Evolutionary conservation across 2,888 invertebrate genomes (phyloP), one percentile per base, ranked within the genome.

Genomic region (Craniophora ligustri): DNA sequence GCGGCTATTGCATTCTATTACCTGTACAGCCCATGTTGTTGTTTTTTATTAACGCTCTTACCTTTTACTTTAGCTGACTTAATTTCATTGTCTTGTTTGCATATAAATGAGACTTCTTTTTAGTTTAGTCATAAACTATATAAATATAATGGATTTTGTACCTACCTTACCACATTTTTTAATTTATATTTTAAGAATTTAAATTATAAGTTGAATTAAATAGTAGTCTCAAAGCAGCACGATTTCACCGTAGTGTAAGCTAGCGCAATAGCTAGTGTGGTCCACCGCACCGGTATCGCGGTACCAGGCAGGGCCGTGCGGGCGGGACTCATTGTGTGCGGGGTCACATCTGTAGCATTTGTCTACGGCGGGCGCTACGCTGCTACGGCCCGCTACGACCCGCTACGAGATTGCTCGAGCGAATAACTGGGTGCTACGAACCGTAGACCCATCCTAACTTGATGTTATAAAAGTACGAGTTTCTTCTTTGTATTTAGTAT

Each of bases 351-450:
- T 61, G 76, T 55, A 51, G 56, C 54, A 54, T 62, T 65, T 45
- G 59, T 66, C 67, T 67, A 72, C 65, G 61, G 44, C 32, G 63
- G 39, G 38, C 67, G 58, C 44, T 47, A 63, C 65, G 59, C 62
- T 44, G 65, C 47, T 56, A 70, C 31, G 32, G 10, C n/a, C n/a
- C 3, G 67, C 77, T 64, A 65, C 66, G 64, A 32, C 40, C 32
- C 39, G 68, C 68, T 72, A 67, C 76, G 67, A 28, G 61, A 15
- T 54, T 69, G 63, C 41, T 64, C 66, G 63, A 72, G 70, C 72
- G 67, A 38, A 58, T 72, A 72, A 72, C 67, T 61, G 64, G 49
- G 65, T 69, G 67, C 74, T 72, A 67, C 72, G 68, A 61, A 65
- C 56, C 70, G 67, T 70, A 55, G 56, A 61, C 50, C 41, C 45